Percentiles rank a stretch among this genome's conserved stretches.
Conservation (phyloP, 1,140 invertebrate species). For the Zaprionus capensis region DNA sequence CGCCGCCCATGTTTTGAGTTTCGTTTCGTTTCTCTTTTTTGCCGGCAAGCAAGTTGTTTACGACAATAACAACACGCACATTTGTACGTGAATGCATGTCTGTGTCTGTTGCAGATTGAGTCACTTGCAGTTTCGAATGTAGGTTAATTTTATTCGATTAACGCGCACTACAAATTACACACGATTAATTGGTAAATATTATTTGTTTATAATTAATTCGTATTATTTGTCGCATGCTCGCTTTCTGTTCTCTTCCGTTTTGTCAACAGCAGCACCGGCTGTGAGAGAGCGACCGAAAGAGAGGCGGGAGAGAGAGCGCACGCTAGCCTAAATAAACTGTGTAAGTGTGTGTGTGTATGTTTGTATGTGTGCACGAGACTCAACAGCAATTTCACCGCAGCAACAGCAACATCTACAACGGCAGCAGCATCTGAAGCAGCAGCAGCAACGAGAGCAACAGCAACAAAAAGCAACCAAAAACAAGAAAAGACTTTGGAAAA, state of each 20-base stretch:
- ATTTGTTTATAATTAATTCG: neutral
- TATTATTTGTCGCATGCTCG: neutral
- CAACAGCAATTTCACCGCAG: constrained; percentile 50
- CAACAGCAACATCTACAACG: constrained; percentile 33
- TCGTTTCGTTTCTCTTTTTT: constrained; percentile 22
- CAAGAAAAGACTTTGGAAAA: constrained; percentile 18
- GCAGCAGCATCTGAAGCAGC: constrained; percentile 14
- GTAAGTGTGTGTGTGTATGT: constrained; percentile 12
- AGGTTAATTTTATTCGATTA: constrained; percentile 1
- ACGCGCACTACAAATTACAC: neutral
- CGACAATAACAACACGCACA: constrained; percentile 23
- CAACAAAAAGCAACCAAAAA: constrained; percentile 18
- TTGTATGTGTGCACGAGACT: constrained; percentile 15
- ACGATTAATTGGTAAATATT: neutral
- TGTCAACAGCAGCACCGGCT: constrained; percentile 29
- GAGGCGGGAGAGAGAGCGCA: constrained; percentile 11
- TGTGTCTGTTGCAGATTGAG: constrained; percentile 10
- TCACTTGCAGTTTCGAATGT: constrained; percentile 9
- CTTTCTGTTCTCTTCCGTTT: constrained; percentile 21
- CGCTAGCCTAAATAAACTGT: constrained; percentile 38
- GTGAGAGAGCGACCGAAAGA: constrained; percentile 1
- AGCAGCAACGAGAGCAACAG: constrained; percentile 17
- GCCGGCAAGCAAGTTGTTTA: constrained; percentile 44
- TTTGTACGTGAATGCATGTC: neutral
- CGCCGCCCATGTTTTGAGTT: constrained; percentile 25